These are phyloP conservation scores for Rhorus exstirpatorius DNA, from an alignment of 2,888 invertebrate genomes.

Conservation along the genomic window DNA sequence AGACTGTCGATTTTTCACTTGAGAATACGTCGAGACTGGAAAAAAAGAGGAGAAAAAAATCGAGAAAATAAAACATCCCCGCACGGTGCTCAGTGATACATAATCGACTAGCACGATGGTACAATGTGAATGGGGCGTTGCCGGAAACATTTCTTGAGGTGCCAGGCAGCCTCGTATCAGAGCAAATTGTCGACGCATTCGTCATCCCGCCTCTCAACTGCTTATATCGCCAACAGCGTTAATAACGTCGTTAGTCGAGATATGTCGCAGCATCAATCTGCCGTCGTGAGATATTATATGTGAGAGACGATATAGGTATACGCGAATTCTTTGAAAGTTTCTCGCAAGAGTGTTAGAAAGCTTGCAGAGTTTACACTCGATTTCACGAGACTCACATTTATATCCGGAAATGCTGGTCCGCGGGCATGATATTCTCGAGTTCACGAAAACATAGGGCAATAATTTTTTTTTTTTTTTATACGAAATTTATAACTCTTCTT, in stretches of 20 bases:
- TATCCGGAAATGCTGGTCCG: constrained; percentile 57
- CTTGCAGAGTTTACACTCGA: constrained; percentile 76
- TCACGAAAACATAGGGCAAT: neutral
- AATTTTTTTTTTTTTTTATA: constrained; percentile 22
- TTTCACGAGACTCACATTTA: constrained; percentile 73
- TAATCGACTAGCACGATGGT: constrained; percentile 42
- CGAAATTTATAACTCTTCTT: constrained; percentile 33
- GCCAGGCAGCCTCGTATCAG: constrained; percentile 27
- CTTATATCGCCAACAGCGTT: constrained; percentile 66
- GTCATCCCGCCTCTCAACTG: constrained; percentile 57
- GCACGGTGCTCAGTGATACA: constrained; percentile 35
- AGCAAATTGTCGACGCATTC: constrained; percentile 69
- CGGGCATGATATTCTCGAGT: constrained; percentile 15
- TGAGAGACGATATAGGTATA: constrained; percentile 40
- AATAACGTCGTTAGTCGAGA: constrained; percentile 70
- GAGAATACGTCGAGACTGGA: neutral
- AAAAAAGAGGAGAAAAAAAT: constrained; percentile 3
- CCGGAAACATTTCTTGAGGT: constrained; percentile 41
- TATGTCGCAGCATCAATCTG: constrained; percentile 68
- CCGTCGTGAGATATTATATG: constrained; percentile 57
- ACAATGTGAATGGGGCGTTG: constrained; percentile 30
- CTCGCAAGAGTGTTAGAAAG: constrained; percentile 56
- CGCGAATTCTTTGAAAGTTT: constrained; percentile 27
- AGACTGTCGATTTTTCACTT: constrained; percentile 37
- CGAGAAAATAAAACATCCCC: neutral